A percentile compares a stretch with the other conserved stretches of the same genome.
Conservation (phyloP, 64 coral and sea anemone genomes). For the Porites australiensis region DNA sequence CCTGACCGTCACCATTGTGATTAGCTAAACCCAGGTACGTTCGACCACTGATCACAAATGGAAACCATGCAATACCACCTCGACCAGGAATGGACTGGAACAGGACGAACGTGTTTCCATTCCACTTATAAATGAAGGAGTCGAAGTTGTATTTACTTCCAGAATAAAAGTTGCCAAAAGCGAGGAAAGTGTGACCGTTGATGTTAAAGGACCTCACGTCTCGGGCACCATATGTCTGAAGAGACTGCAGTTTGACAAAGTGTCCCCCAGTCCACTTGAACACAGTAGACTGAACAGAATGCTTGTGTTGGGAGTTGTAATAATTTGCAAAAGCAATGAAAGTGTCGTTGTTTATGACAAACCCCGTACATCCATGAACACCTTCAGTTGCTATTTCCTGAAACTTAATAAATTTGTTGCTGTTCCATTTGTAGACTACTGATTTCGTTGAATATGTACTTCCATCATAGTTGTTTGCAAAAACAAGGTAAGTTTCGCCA, state of each 20-base stretch:
- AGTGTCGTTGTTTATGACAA: constrained; percentile 17
- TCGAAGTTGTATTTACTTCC: constrained; percentile 16
- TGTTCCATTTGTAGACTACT: constrained; percentile 20
- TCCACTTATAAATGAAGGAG: constrained; percentile 55
- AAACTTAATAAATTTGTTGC: neutral
- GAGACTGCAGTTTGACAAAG: constrained; percentile 43
- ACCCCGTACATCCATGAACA: neutral
- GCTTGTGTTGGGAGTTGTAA: neutral
- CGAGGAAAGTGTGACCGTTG: constrained; percentile 69
- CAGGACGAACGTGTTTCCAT: constrained; percentile 23
- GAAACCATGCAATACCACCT: constrained; percentile 33
- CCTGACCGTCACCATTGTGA: neutral
- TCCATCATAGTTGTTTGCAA: neutral
- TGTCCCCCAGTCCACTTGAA: constrained; percentile 9
- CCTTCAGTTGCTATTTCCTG: constrained; percentile 2
- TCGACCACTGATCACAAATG: constrained; percentile 54
- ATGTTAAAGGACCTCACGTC: constrained; percentile 42
- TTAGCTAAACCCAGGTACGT: constrained; percentile 56
- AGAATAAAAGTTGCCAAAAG: constrained; percentile 33
- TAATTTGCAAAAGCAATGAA: neutral
- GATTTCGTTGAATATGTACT: neutral
- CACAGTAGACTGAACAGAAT: constrained; percentile 20
- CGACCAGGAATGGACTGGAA: constrained; percentile 60
- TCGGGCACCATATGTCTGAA: constrained; percentile 13
- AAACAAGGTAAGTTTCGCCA: neutral